Conservation (phyloP, 2,797 vertebrate genomes). For the Dallia pectoralis region DNA sequence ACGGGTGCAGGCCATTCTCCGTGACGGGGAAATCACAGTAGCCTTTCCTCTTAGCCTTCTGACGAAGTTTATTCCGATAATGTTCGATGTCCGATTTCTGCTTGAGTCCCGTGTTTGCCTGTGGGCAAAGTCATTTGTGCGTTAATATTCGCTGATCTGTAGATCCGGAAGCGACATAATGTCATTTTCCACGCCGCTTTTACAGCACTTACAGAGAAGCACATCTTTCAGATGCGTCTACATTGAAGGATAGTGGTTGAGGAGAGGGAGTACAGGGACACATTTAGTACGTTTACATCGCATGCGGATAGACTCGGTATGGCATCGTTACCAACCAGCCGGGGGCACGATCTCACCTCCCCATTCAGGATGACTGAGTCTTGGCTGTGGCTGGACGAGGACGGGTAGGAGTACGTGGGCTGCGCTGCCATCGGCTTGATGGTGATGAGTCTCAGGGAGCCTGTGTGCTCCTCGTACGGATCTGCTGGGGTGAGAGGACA, state of each 20-base stretch:
- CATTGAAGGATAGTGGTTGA: no score
- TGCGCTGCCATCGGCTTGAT: conserved; percentile 89
- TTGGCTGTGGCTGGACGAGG: conserved; percentile 86
- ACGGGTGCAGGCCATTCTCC: conserved; percentile 72
- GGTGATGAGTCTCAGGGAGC: conserved; percentile 92
- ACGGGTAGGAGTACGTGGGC: conserved; percentile 80
- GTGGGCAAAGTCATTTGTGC: conserved; percentile 5
- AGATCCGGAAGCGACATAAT: neutral
- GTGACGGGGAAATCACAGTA: conserved; percentile 89
- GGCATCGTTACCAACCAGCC: neutral
- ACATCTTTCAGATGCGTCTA: neutral
- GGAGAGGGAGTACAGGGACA: no score
- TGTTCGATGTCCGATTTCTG: conserved; percentile 98
- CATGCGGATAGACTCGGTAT: neutral
- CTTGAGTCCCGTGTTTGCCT: conserved; percentile 93
- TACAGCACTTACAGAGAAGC: neutral
- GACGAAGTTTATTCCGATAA: conserved; percentile 94
- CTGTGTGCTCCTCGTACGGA: conserved; percentile 89
- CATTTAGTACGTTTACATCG: no score
- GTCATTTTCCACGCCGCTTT: neutral
- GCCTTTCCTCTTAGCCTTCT: conserved; percentile 93
- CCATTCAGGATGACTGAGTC: conserved; percentile 88
- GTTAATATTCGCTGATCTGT: neutral
- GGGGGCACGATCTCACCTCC: conserved; percentile 77
- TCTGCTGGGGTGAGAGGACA: conserved; percentile 70